phyloP scores from a whole-genome alignment of 1,140 invertebrate genomes.

The Diorhabda elongata region DNA sequence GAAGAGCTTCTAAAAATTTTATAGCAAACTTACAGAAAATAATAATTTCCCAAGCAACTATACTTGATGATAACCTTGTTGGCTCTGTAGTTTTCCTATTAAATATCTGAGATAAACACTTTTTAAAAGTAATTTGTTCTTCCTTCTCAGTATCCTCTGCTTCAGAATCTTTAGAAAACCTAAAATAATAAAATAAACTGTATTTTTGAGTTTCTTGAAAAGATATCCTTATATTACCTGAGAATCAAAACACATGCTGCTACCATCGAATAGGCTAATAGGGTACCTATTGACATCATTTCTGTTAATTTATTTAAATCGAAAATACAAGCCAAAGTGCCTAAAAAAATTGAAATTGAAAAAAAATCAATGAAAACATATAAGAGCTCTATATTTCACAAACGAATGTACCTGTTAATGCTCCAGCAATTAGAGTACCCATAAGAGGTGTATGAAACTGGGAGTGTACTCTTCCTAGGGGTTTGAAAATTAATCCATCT shows the following conservation, averaged over 20 bases:
- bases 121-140: constrained; percentile 38
- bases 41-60: constrained; percentile 53
- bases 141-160: constrained; percentile 42
- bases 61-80: constrained; percentile 50
- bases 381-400: too few relatives aligned
- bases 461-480: constrained; percentile 64
- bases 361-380: too few relatives aligned
- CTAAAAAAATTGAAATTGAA: constrained; percentile 43
- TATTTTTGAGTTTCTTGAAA: not conserved
- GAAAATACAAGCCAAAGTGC: constrained; percentile 70
- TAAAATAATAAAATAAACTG: not conserved
- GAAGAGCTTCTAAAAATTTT: not conserved
- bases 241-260: constrained; percentile 77
- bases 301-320: constrained; percentile 71
- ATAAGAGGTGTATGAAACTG: constrained; percentile 74
- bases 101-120: constrained; percentile 46
- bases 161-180: constrained; percentile 38
- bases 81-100: constrained; percentile 49
- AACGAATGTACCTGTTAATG: constrained; percentile 60
- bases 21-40: constrained; percentile 46
- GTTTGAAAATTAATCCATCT: constrained; percentile 77
- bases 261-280: constrained; percentile 81
- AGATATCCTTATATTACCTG: constrained; percentile 45
- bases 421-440: constrained; percentile 73
- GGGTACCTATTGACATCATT: constrained; percentile 86